Evolutionary conservation across 2,797 vertebrate genomes (phyloP), one percentile per base, ranked within the genome.

Genomic region (Okamejei kenojei): DNA sequence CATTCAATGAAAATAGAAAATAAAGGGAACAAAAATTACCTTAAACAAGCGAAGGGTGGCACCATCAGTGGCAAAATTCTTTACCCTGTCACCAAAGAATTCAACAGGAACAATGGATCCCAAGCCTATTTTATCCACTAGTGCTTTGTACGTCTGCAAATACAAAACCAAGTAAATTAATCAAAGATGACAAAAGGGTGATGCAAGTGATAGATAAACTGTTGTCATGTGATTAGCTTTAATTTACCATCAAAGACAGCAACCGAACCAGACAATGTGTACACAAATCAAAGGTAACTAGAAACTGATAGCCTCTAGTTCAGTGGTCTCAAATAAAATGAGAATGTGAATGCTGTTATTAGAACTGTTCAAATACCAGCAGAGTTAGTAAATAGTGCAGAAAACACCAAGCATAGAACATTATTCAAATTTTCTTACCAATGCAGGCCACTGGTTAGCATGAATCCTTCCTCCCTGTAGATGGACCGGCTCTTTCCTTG

Each of bases 101-200:
- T 99, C 98, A 77, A 99, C 97, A 93, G 99, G 98, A 95, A 99
- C 97, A 93, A 98, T 94, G 63, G 98, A 96, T 54, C 98, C 98
- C 94, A 99, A 96, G 82, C 99, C 98, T 94, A 99, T 96, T 94
- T 97, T 98, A 96, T 99, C 99, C 95, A 99, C 98, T 35, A 99
- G 95, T 68, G 98, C 97, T 94, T 98, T 98, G 94, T 99, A 99
- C 86, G 96, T 96, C 99, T 99, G 95, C 94, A 93, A 94, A 94
- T 5, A 45, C 38, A 45, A 92, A 91, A 29, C 71, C 74, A 76
- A 92, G 7, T 84, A 19, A 26, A 73, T 26, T 45, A 91, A 32
- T 58, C 26, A 90, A 17, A 58, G 8, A 91, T 58, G 19, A 74
- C 21, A 68, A 68, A 35, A 68, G 7, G 61, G 7, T 32, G 35